Conservation (phyloP, 2,113 vertebrate genomes). For the Picathartes gymnocephalus region DNA sequence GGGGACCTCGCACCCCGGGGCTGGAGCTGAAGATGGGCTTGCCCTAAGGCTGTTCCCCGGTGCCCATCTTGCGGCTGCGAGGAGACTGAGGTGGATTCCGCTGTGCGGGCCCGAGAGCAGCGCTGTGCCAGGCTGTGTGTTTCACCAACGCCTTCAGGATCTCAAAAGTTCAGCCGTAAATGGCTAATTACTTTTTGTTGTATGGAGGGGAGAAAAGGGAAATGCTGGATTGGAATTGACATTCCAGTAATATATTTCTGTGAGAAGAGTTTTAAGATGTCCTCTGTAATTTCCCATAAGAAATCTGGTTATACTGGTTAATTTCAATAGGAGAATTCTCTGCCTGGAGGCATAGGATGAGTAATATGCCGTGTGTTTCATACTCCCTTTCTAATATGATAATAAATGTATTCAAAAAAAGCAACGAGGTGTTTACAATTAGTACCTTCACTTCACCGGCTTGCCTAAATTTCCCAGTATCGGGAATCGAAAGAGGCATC, state of each 20-base stretch:
- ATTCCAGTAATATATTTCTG: constrained; percentile 50
- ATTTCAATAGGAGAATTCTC: constrained; percentile 77
- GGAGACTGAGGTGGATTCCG: background rate
- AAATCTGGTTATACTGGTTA: constrained; percentile 76
- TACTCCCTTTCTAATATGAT: constrained; percentile 64
- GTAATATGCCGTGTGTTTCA: constrained; percentile 65
- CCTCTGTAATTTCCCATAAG: constrained; percentile 74
- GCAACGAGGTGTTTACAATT: constrained; percentile 65
- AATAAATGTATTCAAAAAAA: constrained; percentile 65
- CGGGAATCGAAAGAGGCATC: background rate
- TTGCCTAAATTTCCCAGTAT: constrained; percentile 18
- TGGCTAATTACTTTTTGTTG: constrained; percentile 46
- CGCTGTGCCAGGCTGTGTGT: background rate
- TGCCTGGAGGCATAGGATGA: constrained; percentile 70
- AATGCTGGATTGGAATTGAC: constrained; percentile 29
- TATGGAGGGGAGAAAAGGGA: background rate
- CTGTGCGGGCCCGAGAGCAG: background rate
- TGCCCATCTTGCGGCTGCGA: background rate
- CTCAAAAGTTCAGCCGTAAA: constrained; percentile 1
- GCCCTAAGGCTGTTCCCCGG: background rate
- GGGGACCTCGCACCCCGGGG: background rate
- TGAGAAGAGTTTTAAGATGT: constrained; percentile 63
- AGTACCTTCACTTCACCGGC: constrained; percentile 32
- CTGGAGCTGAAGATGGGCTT: background rate
- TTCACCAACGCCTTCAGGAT: background rate